These are phyloP conservation scores for Incurvaria masculella DNA, from an alignment of 2,888 invertebrate species.

Conservation along the genomic window DNA sequence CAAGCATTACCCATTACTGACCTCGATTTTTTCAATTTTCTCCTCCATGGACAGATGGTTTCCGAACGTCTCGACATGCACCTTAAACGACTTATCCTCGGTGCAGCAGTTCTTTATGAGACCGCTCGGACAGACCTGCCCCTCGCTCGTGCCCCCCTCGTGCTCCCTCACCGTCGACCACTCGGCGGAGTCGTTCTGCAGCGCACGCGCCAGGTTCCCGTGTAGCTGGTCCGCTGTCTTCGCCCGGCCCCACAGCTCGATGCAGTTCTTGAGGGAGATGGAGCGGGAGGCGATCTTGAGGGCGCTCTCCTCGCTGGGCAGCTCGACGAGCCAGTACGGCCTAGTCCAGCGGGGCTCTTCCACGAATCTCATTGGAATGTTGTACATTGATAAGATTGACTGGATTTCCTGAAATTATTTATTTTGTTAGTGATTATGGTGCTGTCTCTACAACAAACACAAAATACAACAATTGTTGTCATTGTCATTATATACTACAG, in stretches of 20 bases:
- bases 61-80: slow-evolving; percentile 87
- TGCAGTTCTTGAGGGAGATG: slow-evolving; percentile 70
- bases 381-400: slow-evolving; percentile 64
- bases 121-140: slow-evolving; percentile 44
- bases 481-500: not conserved
- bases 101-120: slow-evolving; percentile 53
- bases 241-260: slow-evolving; percentile 78
- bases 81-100: slow-evolving; percentile 67
- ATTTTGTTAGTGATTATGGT: too few relatives aligned
- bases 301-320: slow-evolving; percentile 68
- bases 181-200: slow-evolving; percentile 27
- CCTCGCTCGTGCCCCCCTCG: slow-evolving; percentile 17
- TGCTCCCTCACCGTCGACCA: slow-evolving; percentile 21
- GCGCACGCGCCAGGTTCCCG: slow-evolving; percentile 52
- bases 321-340: slow-evolving; percentile 83
- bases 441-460: too few relatives aligned
- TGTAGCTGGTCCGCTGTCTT: slow-evolving; percentile 60
- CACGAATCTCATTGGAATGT: slow-evolving; percentile 56
- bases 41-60: slow-evolving; percentile 77
- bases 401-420: slow-evolving; percentile 69
- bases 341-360: slow-evolving; percentile 55
- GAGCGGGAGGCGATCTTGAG: slow-evolving; percentile 75
- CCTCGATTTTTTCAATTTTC: slow-evolving; percentile 86
- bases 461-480: too few relatives aligned
- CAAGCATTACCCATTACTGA: too few relatives aligned